A percentile compares a stretch with the other conserved stretches of the same genome.
These are phyloP conservation scores for Choreutis nemorana DNA, from an alignment of 2,888 invertebrate genomes.

Conservation along the genomic window DNA sequence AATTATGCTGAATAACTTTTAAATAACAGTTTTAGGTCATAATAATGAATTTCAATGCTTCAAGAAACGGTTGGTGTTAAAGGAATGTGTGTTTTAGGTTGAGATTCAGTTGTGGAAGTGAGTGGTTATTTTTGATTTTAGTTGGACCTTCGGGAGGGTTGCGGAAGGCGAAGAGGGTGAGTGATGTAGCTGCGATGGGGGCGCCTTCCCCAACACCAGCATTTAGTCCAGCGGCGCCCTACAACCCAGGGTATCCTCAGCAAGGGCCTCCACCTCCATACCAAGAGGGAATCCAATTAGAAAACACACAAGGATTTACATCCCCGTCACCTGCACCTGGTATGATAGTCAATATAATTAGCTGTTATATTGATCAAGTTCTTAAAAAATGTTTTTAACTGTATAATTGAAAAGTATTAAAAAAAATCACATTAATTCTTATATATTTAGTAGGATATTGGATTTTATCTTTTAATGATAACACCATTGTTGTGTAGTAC, in stretches of 20 bases:
- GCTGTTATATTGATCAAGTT: no score
- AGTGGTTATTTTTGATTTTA: constrained; percentile 18
- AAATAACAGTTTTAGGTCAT: constrained; percentile 15
- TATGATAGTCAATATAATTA: no score
- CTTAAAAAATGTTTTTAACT: no score
- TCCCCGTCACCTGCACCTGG: constrained; percentile 19
- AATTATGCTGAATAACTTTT: constrained; percentile 21
- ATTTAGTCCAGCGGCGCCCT: constrained; percentile 29
- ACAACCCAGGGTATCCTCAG: constrained; percentile 14
- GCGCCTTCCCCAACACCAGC: constrained; percentile 45
- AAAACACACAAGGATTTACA: constrained; percentile 33
- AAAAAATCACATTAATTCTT: no score
- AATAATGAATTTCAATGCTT: constrained; percentile 58
- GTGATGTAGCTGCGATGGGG: constrained; percentile 76
- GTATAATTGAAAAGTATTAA: no score
- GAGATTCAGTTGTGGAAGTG: constrained; percentile 3
- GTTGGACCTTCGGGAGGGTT: constrained; percentile 43
- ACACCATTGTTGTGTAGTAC: no score
- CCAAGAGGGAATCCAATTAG: constrained; percentile 48
- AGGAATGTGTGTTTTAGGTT: constrained; percentile 4
- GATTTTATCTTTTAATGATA: no score
- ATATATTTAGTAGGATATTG: no score
- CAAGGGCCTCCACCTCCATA: constrained; percentile 30
- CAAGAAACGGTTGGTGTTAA: constrained; percentile 40
- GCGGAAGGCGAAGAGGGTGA: constrained; percentile 71